These are phyloP conservation scores for Proterorhinus semilunaris DNA, from an alignment of 2,113 vertebrate genomes.

Conservation along the genomic window DNA sequence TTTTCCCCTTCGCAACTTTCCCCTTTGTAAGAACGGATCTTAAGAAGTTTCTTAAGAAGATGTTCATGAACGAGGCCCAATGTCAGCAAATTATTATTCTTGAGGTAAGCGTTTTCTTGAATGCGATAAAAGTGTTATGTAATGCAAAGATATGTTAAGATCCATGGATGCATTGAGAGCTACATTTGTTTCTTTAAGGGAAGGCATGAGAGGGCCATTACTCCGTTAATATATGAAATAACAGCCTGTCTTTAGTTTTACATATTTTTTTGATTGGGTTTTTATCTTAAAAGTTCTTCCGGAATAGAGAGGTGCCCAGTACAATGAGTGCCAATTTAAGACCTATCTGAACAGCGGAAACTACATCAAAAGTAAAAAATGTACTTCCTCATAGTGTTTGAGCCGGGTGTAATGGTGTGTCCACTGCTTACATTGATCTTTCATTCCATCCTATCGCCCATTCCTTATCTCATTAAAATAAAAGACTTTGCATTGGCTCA, in stretches of 20 bases:
- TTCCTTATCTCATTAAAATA: slow-evolving; percentile 57
- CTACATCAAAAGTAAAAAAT: slow-evolving; percentile 23
- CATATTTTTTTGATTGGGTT: neutral
- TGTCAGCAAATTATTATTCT: no score
- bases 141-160: neutral
- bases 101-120: no score
- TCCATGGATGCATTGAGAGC: neutral
- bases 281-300: slow-evolving; percentile 11
- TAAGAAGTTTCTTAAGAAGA: no score
- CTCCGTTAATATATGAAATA: neutral
- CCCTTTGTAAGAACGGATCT: no score
- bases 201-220: neutral
- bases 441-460: slow-evolving; percentile 41
- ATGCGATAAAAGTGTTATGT: no score
- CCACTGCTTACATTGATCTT: slow-evolving; percentile 45
- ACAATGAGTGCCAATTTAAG: slow-evolving; percentile 13
- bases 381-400: slow-evolving; percentile 29
- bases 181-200: neutral
- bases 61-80: no score
- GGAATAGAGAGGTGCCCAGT: neutral
- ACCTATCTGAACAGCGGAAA: slow-evolving; percentile 20
- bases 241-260: slow-evolving; percentile 2
- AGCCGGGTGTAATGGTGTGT: slow-evolving; percentile 40
- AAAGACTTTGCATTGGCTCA: slow-evolving; percentile 54
- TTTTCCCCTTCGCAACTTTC: no score